These are phyloP conservation scores for Pampus argenteus DNA, from an alignment of 2,797 vertebrate genomes.

Conservation along the genomic window DNA sequence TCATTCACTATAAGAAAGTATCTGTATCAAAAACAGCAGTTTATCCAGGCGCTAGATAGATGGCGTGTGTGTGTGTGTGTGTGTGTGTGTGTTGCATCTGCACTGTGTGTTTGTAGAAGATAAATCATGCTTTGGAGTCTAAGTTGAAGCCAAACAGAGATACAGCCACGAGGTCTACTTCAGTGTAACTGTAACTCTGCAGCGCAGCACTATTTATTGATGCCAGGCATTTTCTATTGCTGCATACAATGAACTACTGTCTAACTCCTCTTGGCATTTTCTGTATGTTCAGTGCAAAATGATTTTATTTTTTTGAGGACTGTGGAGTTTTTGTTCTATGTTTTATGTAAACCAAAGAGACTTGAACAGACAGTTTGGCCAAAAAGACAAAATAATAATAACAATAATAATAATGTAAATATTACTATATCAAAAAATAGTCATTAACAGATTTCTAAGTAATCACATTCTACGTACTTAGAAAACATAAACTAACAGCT, in stretches of 20 bases:
- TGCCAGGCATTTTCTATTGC: conserved; percentile 63
- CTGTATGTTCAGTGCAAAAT: conserved; percentile 66
- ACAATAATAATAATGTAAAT: conserved; percentile 57
- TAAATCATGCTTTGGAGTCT: conserved; percentile 60
- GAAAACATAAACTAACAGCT: conserved; percentile 70
- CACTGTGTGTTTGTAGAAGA: conserved; percentile 34
- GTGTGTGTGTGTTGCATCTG: conserved; percentile 11
- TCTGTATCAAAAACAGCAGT: conserved; percentile 70
- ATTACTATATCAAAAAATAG: conserved; percentile 70
- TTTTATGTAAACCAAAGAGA: conserved; percentile 67
- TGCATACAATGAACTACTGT: conserved; percentile 16
- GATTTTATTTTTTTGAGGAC: not conserved
- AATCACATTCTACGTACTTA: conserved; percentile 69
- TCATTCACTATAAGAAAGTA: conserved; percentile 58
- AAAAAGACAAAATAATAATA: conserved; percentile 58
- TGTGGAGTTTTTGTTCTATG: conserved; percentile 23
- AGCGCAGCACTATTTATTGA: conserved; percentile 15
- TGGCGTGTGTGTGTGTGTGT: not conserved
- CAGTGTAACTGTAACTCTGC: conserved; percentile 8
- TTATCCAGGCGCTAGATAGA: conserved; percentile 23
- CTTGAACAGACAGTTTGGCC: conserved; percentile 49
- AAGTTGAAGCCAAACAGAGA: conserved; percentile 41
- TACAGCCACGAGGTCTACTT: conserved; percentile 27
- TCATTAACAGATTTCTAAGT: conserved; percentile 71
- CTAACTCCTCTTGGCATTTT: conserved; percentile 28